These are phyloP conservation scores for Megaceryle torquata DNA, from an alignment of 2,113 vertebrate genomes.

Conservation along the genomic window DNA sequence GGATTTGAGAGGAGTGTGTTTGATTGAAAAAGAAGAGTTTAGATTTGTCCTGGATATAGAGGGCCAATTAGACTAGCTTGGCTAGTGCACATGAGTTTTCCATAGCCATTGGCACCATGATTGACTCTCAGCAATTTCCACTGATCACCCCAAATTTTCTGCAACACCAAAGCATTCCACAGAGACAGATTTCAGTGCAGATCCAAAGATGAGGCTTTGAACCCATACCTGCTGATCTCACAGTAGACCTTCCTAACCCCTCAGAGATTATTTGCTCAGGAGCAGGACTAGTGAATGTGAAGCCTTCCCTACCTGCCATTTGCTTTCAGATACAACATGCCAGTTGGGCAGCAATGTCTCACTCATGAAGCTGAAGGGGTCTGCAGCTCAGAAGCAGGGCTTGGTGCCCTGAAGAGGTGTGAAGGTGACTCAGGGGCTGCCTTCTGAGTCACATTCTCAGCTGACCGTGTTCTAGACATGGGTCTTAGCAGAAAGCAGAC, in stretches of 20 bases:
- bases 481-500: neutral
- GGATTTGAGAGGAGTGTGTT: neutral
- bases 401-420: neutral
- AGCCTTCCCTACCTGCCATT: neutral
- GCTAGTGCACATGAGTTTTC: neutral
- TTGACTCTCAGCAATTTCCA: neutral
- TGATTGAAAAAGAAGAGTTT: neutral
- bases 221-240: neutral
- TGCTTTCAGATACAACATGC: neutral
- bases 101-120: neutral
- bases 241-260: neutral
- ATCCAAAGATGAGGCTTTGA: neutral
- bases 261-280: neutral
- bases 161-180: neutral
- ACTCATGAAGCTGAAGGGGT: neutral
- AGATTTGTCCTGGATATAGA: neutral
- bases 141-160: neutral
- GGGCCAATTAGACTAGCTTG: neutral
- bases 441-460: neutral
- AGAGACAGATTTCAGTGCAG: neutral
- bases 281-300: rapidly evolving
- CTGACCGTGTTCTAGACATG: rapidly evolving
- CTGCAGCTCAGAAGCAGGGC: neutral
- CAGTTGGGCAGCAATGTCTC: neutral
- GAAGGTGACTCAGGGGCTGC: neutral